Evolutionary conservation across 2,888 invertebrate genomes (phyloP), one percentile per base, ranked within the genome.

Genomic region (Ceriagrion tenellum): DNA sequence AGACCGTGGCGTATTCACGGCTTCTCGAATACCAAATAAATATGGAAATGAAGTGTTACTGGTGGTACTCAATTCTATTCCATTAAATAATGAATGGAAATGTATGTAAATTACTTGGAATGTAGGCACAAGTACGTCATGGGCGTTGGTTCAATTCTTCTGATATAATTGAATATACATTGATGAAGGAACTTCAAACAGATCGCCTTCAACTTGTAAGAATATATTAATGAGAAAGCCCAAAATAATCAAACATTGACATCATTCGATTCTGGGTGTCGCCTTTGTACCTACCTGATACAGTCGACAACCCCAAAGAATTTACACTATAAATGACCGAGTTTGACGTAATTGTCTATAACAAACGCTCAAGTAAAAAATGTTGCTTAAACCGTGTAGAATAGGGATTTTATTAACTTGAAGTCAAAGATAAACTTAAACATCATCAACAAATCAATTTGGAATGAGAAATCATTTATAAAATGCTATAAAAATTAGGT

Each of bases 81-180:
- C 69, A n/a, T 69, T 69, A 69, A 69, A 69, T 69, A 69, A 69
- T 69, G n/a, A 69, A 69, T 69, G 69, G 69, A 69, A 69, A 69
- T 69, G n/a, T n/a, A 69, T 69, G 69, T 69, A n/a, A 69, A 69
- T 26, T n/a, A 12, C 69, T 10, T 8, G 26, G 69, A n/a, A 69
- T 26, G 69, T 69, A 69, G 69, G n/a, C n/a, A n/a, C 20, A n/a
- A n/a, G 69, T 69, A n/a, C 69, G 69, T 69, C 69, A 69, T n/a
- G 69, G 69, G 69, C 69, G 26, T 4, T n/a, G n/a, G 10, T 69
- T n/a, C 69, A n/a, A 6, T 69, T 13, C 10, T 13, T 69, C n/a
- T 4, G n/a, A 0, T 69, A n/a, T n/a, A 69, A 69, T n/a, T 69
- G n/a, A 69, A 69, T 12, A n/a, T 3, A n/a, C 4, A 69, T 69